Evolutionary conservation across 2,888 invertebrate genomes (phyloP), one percentile per base, ranked within the genome.

Genomic region (Pachymerium ferrugineum): DNA sequence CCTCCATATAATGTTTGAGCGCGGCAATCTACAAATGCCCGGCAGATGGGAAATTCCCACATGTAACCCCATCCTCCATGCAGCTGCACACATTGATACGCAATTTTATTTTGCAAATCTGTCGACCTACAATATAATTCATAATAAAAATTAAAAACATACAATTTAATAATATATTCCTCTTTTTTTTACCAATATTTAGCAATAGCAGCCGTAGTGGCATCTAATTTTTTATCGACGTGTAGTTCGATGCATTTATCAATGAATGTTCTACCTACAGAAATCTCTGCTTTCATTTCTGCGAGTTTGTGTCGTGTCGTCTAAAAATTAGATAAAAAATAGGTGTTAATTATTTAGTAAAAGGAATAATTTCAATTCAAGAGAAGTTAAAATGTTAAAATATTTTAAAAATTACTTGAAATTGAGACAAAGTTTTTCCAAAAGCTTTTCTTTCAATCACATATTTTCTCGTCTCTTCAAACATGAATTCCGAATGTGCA

Each of bases 21-120:
- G 31, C 83, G 77, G 28, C 83, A 79, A 75, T 83, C 83, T 3
- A 81, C 81, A 76, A 80, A 84, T 19, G 83, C 80, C 67, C 79
- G 79, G 68, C 82, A 80, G 72, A 84, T 83, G 6, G 82, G 83
- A 76, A 82, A 83, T 76, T 84, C 84, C 81, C 81, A 81, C 83
- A 84, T 83, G 80, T 83, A 84, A 29, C 84, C 84, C 81, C 82
- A 83, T 3, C 84, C 84, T 14, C 84, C 84, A 74, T 83, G 83
- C 75, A 84, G 77, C 80, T 84, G 84, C 16, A 84, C 77, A 75
- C 83, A 83, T 73, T 82, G 78, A 70, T 80, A 79, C 2, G 82
- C 82, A 28, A 84, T 78, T 72, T 78, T 79, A 78, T 83, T 83
- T 78, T 83, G 82, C 69, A 83, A 77, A 67, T 84, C 83, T 1